Percentiles rank a stretch among this genome's conserved stretches.
Conservation (phyloP, 30 jellyfish, hydroid and myxozoan species). For the Pseudorhiza aurosa region DNA sequence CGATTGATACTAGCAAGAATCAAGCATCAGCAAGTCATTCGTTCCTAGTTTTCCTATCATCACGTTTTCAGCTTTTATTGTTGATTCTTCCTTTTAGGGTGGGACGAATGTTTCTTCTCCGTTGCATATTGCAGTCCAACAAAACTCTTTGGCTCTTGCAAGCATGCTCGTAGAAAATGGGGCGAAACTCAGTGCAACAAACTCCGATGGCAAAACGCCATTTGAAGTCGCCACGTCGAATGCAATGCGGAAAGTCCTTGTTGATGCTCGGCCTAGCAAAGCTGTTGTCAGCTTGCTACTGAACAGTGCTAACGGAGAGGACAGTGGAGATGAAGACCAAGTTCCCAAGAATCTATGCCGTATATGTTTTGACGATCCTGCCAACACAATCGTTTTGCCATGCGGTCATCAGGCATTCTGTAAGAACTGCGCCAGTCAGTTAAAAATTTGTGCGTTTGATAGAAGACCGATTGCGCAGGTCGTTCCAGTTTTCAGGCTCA, state of each 20-base stretch:
- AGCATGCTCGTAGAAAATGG: constrained; percentile 61
- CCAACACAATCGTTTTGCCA: constrained; percentile 82
- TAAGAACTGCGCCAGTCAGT: constrained; percentile 76
- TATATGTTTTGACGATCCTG: constrained; percentile 78
- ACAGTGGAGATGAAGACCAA: constrained; percentile 53
- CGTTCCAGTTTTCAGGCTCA: constrained; percentile 64
- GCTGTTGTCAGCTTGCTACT: not conserved
- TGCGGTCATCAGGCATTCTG: constrained; percentile 91
- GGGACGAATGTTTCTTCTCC: constrained; percentile 67
- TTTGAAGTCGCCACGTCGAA: constrained; percentile 88
- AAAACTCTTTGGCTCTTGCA: constrained; percentile 44
- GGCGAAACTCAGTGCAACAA: constrained; percentile 65
- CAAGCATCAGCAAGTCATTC: no score
- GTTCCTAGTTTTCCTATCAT: no score
- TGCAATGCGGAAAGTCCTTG: constrained; percentile 75
- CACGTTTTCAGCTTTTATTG: no score
- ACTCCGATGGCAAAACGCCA: constrained; percentile 85
- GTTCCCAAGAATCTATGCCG: constrained; percentile 57
- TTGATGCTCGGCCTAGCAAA: constrained; percentile 57
- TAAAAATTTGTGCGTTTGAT: constrained; percentile 87
- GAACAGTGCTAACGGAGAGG: constrained; percentile 35
- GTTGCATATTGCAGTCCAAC: constrained; percentile 67
- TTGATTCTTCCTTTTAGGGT: constrained; percentile 70
- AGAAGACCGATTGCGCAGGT: constrained; percentile 81
- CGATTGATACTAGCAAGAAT: no score